Evolutionary conservation across 2,113 vertebrate genomes (phyloP).

Genomic region (Mesembrinibis cayennensis): DNA sequence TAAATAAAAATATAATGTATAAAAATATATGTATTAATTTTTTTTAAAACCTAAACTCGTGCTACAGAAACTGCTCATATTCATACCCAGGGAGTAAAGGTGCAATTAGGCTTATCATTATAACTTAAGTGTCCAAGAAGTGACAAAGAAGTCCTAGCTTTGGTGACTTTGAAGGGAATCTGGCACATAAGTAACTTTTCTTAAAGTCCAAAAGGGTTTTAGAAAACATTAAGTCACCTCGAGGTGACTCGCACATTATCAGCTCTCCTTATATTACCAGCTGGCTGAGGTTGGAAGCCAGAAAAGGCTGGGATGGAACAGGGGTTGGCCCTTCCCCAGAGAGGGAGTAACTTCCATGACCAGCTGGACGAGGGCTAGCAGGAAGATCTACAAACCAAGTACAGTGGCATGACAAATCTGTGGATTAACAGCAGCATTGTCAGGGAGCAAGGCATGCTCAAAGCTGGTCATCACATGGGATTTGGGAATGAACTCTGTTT

Average conservation of each 20-base stretch:
- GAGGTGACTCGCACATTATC: neutral
- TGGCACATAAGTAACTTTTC: neutral
- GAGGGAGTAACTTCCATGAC: neutral
- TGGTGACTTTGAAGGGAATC: neutral
- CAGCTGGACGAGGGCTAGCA: neutral
- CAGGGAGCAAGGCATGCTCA: neutral
- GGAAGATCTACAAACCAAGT: neutral
- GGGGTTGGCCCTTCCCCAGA: neutral
- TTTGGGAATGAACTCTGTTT: neutral
- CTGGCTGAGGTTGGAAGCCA: neutral
- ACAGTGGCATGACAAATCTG: neutral
- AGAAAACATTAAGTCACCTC: neutral
- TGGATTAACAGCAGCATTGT: neutral
- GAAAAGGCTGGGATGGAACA: neutral
- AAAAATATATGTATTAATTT: neutral
- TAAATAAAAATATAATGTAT: too few relatives aligned
- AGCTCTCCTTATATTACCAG: neutral
- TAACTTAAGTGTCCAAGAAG: neutral
- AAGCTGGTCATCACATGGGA: neutral
- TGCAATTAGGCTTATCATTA: neutral
- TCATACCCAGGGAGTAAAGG: neutral
- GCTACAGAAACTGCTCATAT: neutral
- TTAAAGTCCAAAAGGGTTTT: neutral
- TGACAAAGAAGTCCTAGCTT: neutral
- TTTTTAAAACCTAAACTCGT: neutral